These are phyloP conservation scores for Papilio polyxenes DNA, from an alignment of 1,140 invertebrate species.

Conservation along the genomic window DNA sequence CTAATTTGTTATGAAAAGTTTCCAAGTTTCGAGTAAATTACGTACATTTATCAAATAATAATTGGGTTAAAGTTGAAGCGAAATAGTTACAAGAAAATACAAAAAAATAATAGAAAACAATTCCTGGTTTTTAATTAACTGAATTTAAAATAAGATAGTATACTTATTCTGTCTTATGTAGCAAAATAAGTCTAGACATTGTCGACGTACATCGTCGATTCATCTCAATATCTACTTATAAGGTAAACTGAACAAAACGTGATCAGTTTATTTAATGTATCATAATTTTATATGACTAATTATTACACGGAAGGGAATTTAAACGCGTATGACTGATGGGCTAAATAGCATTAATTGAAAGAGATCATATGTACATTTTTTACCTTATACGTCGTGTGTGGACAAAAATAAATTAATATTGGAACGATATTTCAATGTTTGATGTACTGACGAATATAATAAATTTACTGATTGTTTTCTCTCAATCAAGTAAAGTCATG, in stretches of 20 bases:
- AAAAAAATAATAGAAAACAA: background rate
- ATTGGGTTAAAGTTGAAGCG: conserved; percentile 24
- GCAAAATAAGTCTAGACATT: background rate
- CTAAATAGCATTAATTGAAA: background rate
- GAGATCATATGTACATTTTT: background rate
- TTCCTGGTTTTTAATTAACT: background rate
- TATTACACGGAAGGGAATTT: conserved; percentile 6
- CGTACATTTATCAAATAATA: conserved; percentile 33
- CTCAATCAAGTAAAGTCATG: conserved; percentile 4
- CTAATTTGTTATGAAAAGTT: conserved; percentile 39
- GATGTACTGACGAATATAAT: background rate
- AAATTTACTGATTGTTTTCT: conserved; percentile 16
- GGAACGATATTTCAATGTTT: background rate
- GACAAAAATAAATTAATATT: background rate
- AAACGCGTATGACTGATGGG: background rate
- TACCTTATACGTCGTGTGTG: background rate
- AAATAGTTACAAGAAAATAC: background rate
- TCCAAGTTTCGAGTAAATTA: conserved; percentile 29
- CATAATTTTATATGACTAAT: background rate
- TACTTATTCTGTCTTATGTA: background rate
- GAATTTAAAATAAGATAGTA: background rate
- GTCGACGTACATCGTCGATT: background rate
- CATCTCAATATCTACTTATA: background rate
- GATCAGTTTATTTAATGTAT: background rate
- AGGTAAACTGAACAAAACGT: background rate